A percentile compares a stretch with the other conserved stretches of the same genome.
Evolutionary conservation across 2,797 vertebrate species (phyloP).

Genomic region (Champsocephalus esox): DNA sequence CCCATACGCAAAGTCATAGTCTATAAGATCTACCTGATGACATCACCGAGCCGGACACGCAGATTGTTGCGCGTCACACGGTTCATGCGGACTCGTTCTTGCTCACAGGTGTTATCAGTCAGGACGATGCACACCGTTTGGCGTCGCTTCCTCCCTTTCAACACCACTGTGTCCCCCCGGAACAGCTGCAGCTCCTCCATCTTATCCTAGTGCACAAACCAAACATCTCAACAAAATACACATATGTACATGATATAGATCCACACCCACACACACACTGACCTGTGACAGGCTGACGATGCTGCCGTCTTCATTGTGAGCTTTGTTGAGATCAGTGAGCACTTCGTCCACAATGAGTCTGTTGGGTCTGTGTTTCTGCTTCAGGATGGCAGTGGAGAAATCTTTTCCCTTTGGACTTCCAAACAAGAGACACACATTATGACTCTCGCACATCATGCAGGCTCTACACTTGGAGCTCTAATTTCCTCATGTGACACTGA

Average conservation of each 20-base stretch:
- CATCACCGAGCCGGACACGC: constrained; percentile 84
- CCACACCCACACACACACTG: constrained; percentile 22
- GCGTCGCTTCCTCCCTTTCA: constrained; percentile 80
- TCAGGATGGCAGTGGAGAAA: constrained; percentile 86
- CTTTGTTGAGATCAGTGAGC: constrained; percentile 71
- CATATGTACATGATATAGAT: background rate
- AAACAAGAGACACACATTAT: constrained; percentile 56
- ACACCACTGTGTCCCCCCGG: constrained; percentile 83
- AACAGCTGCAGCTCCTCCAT: constrained; percentile 87
- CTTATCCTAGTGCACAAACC: constrained; percentile 69
- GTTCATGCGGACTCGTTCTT: constrained; percentile 81
- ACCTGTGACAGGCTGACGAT: constrained; percentile 84
- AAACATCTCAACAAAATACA: constrained; percentile 1
- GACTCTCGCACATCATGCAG: constrained; percentile 46
- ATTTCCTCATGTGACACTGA: constrained; percentile 77
- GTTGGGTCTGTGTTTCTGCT: constrained; percentile 85
- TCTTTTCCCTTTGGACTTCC: constrained; percentile 82
- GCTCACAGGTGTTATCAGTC: constrained; percentile 76
- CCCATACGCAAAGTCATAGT: background rate
- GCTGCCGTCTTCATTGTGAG: constrained; percentile 86
- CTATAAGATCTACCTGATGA: constrained; percentile 77
- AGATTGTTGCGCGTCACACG: constrained; percentile 85
- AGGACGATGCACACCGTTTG: constrained; percentile 84
- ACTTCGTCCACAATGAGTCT: constrained; percentile 85
- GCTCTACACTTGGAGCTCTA: constrained; percentile 58